Conservation (phyloP, 1,140 invertebrate species). For the Megalonaias nervosa region DNA sequence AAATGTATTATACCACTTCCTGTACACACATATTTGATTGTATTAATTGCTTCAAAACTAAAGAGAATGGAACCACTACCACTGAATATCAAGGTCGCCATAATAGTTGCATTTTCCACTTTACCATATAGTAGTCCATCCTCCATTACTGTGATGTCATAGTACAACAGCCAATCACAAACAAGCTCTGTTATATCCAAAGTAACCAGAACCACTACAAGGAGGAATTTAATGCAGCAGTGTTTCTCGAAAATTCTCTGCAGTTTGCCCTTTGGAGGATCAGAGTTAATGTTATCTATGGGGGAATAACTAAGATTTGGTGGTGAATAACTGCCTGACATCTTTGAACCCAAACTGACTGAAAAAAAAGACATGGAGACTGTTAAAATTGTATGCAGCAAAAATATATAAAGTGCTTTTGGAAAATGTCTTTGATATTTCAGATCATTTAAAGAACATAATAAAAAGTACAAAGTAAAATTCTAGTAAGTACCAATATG, state of each 20-base stretch:
- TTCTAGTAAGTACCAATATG: too few relatives aligned
- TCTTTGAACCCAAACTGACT: too few relatives aligned
- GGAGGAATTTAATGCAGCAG: constrained; percentile 21
- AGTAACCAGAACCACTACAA: constrained; percentile 22
- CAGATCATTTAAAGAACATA: too few relatives aligned
- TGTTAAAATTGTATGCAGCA: too few relatives aligned
- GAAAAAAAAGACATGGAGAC: too few relatives aligned
- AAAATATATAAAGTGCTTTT: too few relatives aligned
- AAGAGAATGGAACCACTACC: constrained; percentile 32
- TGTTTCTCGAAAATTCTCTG: constrained; percentile 22
- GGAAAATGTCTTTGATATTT: too few relatives aligned
- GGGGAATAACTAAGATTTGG: too few relatives aligned
- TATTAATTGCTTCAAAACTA: constrained; percentile 36
- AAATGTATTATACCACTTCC: constrained; percentile 30
- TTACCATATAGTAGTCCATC: constrained; percentile 41
- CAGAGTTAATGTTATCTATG: too few relatives aligned
- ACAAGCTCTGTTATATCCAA: constrained; percentile 34
- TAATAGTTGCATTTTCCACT: constrained; percentile 1
- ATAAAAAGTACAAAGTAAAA: too few relatives aligned
- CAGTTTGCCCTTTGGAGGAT: not conserved
- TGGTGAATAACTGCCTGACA: too few relatives aligned
- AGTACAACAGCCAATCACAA: constrained; percentile 39
- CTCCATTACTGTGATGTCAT: constrained; percentile 28
- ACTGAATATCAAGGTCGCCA: constrained; percentile 25
- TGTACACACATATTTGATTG: constrained; percentile 14